These are phyloP conservation scores for Metopia argyrocephala DNA, from an alignment of 2,888 invertebrate species.

Conservation along the genomic window DNA sequence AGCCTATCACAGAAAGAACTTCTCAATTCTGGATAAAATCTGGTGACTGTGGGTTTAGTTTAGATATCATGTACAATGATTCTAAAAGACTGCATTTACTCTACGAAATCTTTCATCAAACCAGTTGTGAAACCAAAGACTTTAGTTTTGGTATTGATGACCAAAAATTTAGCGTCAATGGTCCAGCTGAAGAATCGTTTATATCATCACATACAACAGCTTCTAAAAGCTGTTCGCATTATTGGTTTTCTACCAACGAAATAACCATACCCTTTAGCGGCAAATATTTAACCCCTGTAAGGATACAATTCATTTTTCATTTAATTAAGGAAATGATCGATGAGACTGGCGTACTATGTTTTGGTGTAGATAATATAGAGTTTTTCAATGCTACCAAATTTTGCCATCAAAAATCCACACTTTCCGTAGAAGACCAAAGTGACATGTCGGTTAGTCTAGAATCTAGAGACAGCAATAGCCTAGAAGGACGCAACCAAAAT, in stretches of 20 bases:
- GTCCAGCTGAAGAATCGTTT: slow-evolving; percentile 20
- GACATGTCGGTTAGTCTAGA: slow-evolving; percentile 75
- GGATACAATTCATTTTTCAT: slow-evolving; percentile 71
- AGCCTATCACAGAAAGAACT: slow-evolving; percentile 25
- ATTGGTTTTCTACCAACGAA: slow-evolving; percentile 75
- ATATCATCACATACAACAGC: slow-evolving; percentile 66
- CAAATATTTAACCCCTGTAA: slow-evolving; percentile 68
- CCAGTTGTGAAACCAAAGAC: slow-evolving; percentile 69
- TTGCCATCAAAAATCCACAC: slow-evolving; percentile 68
- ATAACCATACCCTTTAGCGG: slow-evolving; percentile 74
- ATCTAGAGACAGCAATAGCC: slow-evolving; percentile 69
- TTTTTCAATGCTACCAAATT: slow-evolving; percentile 73
- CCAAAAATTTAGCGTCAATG: slow-evolving; percentile 68
- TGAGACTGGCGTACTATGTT: slow-evolving; percentile 65
- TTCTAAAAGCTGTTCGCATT: slow-evolving; percentile 71
- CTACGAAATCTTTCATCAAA: slow-evolving; percentile 74
- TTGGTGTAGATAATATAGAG: slow-evolving; percentile 74
- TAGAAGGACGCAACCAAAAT: slow-evolving; percentile 72
- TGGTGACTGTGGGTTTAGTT: slow-evolving; percentile 70
- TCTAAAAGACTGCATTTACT: slow-evolving; percentile 69
- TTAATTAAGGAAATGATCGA: slow-evolving; percentile 68
- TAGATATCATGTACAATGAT: slow-evolving; percentile 69
- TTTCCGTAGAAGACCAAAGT: slow-evolving; percentile 74
- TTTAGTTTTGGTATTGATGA: slow-evolving; percentile 75
- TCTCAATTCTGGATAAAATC: slow-evolving; percentile 73